A percentile compares a stretch with the other conserved stretches of the same genome.
Evolutionary conservation across 2,113 vertebrate species (phyloP).

Genomic region (Perognathus longimembris): DNA sequence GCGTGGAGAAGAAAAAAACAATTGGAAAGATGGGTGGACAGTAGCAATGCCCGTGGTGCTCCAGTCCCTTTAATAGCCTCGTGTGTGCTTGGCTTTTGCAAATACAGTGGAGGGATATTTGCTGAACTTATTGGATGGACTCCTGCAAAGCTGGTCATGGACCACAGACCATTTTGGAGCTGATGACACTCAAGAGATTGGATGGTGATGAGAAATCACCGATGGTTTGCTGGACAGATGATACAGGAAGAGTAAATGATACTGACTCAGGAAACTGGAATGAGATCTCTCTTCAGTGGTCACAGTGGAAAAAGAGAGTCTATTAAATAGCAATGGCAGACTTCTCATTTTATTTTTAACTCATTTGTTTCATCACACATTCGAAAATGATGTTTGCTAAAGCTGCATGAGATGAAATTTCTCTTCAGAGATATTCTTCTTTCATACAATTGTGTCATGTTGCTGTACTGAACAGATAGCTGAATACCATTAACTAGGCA

Average conservation of each 20-base stretch:
- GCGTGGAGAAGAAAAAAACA: neutral
- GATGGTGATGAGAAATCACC: neutral
- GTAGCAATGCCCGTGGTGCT: neutral
- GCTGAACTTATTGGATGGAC: neutral
- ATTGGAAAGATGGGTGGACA: neutral
- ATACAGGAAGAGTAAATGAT: neutral
- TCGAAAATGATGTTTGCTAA: slow-evolving; percentile 36
- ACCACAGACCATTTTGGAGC: neutral
- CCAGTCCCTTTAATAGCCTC: neutral
- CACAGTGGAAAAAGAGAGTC: neutral
- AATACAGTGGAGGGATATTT: neutral
- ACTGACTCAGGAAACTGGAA: neutral
- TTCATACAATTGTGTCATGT: slow-evolving; percentile 27
- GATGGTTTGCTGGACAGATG: neutral
- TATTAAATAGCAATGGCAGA: neutral
- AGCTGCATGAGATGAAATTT: slow-evolving; percentile 50
- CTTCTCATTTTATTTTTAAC: slow-evolving; percentile 40
- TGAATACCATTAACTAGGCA: slow-evolving; percentile 64
- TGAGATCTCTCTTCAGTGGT: neutral
- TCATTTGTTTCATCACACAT: slow-evolving; percentile 38
- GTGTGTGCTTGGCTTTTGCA: neutral
- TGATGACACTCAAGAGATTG: slow-evolving; percentile 7
- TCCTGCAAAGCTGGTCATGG: neutral
- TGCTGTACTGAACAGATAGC: slow-evolving; percentile 23
- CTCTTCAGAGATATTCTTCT: slow-evolving; percentile 50